Evolutionary conservation across 2,888 invertebrate genomes (phyloP), one percentile per base, ranked within the genome.

Genomic region (Danaus chrysippus): DNA sequence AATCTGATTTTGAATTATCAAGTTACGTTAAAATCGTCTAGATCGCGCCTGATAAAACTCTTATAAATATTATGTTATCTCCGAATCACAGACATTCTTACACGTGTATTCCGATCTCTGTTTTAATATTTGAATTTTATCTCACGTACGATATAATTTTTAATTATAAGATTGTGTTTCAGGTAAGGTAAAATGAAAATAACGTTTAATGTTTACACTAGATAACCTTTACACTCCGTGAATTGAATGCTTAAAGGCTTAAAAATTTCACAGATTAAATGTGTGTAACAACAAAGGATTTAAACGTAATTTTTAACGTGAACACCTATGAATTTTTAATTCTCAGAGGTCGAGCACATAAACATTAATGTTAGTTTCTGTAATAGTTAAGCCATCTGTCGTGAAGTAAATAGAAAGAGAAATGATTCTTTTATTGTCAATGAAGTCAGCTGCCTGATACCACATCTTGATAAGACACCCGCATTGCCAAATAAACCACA

Each of bases 1-100:
- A 64, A 68, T 71, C 71, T 73, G 71, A 71, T 73, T 81, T 80
- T 75, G 73, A 80, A 58, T 59, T 84, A 86, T 89, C 89, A 87
- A 78, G 87, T 90, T 88, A 87, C 89, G 74, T 83, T 86, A 85
- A 87, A 88, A 90, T 90, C 87, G 87, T 90, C 86, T 84, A 87
- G 86, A 86, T 86, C 82, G 86, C 87, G 82, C 87, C 86, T 82
- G 79, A 76, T 74, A 75, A 74, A 82, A 82, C 84, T 54, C 52
- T 17, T 54, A 87, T 91, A 89, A 91, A 89, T 89, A 87, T 84
- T 81, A 82, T 84, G 83, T 87, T 87, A 88, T 89, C 89, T 88
- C 74, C 71, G 80, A 82, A 86, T 83, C 82, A 84, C 82, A 86
- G 82, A 83, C 87, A 89, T 90, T 87, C 89, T 84, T 87, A 81